Conservation (phyloP, 2,888 invertebrate species). For the Tachina fera region DNA sequence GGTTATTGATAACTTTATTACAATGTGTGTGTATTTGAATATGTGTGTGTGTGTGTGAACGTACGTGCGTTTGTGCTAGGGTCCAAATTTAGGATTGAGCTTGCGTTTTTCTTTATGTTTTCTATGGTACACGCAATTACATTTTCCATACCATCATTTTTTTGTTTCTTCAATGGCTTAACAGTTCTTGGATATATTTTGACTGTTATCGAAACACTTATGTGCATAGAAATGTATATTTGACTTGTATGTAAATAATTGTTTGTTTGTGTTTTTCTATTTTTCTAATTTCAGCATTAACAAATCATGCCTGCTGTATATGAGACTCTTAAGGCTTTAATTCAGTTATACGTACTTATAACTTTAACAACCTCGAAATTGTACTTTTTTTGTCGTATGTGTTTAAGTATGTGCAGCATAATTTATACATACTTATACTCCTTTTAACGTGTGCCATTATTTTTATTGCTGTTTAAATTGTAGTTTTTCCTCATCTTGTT, state of each 20-base stretch:
- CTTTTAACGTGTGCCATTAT: constrained; percentile 10
- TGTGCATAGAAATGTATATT: constrained; percentile 10
- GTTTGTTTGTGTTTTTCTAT: neutral
- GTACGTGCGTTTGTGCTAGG: neutral
- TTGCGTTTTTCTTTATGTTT: neutral
- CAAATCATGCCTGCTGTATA: constrained; percentile 66
- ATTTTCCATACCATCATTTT: neutral
- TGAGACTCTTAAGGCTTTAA: constrained; percentile 49
- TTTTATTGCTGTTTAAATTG: constrained; percentile 27
- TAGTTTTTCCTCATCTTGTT: constrained; percentile 37
- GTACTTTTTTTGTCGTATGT: neutral
- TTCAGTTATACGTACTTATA: constrained; percentile 47
- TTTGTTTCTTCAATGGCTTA: neutral
- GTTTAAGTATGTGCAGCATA: neutral
- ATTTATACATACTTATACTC: constrained; percentile 4
- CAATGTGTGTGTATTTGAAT: neutral
- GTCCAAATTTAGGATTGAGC: constrained; percentile 41
- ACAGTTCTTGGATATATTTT: neutral
- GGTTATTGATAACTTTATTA: constrained; percentile 26
- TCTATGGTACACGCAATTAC: constrained; percentile 38
- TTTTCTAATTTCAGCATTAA: constrained; percentile 52
- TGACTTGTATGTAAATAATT: constrained; percentile 18
- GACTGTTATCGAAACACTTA: constrained; percentile 30
- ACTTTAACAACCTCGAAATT: constrained; percentile 23
- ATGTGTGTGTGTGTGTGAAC: neutral